phyloP scores from a whole-genome alignment of 2,113 vertebrate species.

The Sinocyclocheilus maitianheensis region DNA sequence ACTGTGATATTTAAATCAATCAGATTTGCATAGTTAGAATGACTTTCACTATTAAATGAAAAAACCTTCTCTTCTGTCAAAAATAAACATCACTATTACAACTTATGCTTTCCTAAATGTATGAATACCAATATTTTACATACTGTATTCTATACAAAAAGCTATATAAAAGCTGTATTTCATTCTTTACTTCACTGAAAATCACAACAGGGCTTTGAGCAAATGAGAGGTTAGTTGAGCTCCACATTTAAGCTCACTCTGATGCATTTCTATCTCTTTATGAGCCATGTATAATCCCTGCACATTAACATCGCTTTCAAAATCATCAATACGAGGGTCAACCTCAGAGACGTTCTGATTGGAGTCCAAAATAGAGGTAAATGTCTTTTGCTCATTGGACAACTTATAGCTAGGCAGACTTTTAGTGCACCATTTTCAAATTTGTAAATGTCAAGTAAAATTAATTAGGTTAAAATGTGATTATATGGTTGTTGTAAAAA shows the following conservation, averaged over 20 bases:
- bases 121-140: background rate
- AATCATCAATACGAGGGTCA: background rate
- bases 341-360: background rate
- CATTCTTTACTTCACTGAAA: background rate
- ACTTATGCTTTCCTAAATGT: background rate
- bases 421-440: slow-evolving; percentile 10
- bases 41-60: background rate
- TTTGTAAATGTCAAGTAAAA: background rate
- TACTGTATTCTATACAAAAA: background rate
- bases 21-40: background rate
- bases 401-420: slow-evolving; percentile 14
- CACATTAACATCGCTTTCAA: slow-evolving; percentile 10
- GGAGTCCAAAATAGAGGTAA: background rate
- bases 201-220: background rate
- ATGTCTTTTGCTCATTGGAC: background rate
- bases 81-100: background rate
- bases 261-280: background rate
- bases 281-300: slow-evolving; percentile 6
- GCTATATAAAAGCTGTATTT: too few species aligned
- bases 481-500: background rate
- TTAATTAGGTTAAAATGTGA: background rate
- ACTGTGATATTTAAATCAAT: background rate
- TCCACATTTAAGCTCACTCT: background rate
- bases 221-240: background rate
- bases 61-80: background rate